A percentile compares a stretch with the other conserved stretches of the same genome.
Evolutionary conservation across 2,888 invertebrate genomes (phyloP).

Genomic region (Andricus curvator): DNA sequence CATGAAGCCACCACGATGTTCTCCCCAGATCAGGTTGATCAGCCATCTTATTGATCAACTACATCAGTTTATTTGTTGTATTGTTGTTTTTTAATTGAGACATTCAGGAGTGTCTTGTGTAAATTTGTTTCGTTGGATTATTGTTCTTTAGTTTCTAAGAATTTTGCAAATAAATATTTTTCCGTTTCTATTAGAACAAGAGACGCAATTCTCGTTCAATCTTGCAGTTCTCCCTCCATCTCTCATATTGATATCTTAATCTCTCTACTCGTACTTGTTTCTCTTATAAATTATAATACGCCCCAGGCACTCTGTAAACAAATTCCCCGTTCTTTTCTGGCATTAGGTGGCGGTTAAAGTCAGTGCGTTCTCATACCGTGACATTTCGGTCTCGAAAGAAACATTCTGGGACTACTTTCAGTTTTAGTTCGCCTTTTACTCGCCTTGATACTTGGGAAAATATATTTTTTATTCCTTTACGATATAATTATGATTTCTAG

Average conservation of each 20-base stretch:
- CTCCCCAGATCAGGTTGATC: too few relatives aligned
- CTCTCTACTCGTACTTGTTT: background rate
- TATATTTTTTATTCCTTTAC: background rate
- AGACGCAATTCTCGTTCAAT: constrained; percentile 11
- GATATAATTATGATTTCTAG: constrained; percentile 36
- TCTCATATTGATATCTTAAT: constrained; percentile 9
- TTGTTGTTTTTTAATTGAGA: too few relatives aligned
- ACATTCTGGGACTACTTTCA: constrained; percentile 35
- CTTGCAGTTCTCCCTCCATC: background rate
- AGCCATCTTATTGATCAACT: too few relatives aligned
- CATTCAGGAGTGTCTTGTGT: too few relatives aligned
- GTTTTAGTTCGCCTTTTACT: constrained; percentile 26
- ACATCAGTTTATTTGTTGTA: too few relatives aligned
- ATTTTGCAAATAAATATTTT: too few relatives aligned
- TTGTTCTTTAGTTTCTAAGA: too few relatives aligned
- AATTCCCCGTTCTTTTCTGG: constrained; percentile 23
- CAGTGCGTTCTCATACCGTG: constrained; percentile 37
- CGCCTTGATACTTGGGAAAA: constrained; percentile 36
- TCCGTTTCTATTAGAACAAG: background rate
- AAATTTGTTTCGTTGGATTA: too few relatives aligned
- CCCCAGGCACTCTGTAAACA: constrained; percentile 12
- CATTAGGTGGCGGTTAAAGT: constrained; percentile 30
- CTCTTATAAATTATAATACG: background rate
- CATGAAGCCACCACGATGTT: too few relatives aligned
- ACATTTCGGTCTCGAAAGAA: constrained; percentile 33